Conservation (phyloP, 2,113 vertebrate genomes). For the Himantopus leucocephalus region DNA sequence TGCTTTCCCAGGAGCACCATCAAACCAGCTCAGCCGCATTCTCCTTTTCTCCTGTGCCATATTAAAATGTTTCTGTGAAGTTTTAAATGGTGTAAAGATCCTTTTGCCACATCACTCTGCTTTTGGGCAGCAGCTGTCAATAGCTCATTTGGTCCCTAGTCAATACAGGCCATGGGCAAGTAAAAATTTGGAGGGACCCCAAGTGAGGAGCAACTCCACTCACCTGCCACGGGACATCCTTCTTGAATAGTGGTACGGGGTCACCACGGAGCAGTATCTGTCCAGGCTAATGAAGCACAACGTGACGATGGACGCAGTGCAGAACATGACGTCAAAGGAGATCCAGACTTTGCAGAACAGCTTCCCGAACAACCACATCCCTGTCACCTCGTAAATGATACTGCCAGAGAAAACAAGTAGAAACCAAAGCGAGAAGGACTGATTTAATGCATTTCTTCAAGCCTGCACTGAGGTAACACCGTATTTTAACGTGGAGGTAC, state of each 20-base stretch:
- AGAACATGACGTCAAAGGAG: slow-evolving; percentile 78
- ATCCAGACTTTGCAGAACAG: slow-evolving; percentile 78
- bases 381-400: slow-evolving; percentile 74
- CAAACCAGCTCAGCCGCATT: not conserved
- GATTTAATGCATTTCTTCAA: not conserved
- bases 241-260: slow-evolving; percentile 68
- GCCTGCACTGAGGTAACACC: accelerated
- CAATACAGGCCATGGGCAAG: accelerated
- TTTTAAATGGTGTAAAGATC: not conserved
- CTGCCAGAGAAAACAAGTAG: not conserved
- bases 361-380: slow-evolving; percentile 72
- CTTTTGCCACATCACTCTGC: not conserved
- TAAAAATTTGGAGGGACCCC: not conserved
- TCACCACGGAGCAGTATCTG: slow-evolving; percentile 74
- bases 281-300: slow-evolving; percentile 77
- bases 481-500: accelerated
- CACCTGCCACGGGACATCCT: slow-evolving; percentile 76
- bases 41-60: not conserved
- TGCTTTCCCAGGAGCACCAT: not conserved
- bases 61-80: not conserved
- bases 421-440: not conserved
- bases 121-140: not conserved
- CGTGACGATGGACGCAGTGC: slow-evolving; percentile 71
- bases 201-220: not conserved
- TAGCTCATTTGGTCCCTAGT: not conserved